Conservation (phyloP, 2,888 invertebrate species). For the Reticulitermes lucifugus region DNA sequence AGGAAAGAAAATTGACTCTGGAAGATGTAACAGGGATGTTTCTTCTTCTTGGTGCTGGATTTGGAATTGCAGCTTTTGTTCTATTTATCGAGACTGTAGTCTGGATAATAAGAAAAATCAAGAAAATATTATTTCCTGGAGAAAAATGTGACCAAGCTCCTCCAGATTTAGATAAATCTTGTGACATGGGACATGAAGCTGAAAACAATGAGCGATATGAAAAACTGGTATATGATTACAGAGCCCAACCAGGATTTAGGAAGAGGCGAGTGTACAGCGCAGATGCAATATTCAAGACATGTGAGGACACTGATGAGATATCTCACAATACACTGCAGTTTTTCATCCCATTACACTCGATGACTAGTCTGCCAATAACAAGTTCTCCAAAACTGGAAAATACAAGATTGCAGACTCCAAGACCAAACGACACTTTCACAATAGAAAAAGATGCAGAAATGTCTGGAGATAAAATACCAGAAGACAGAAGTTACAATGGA, state of each 20-base stretch:
- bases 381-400: background rate
- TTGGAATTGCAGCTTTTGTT: slow-evolving; percentile 72
- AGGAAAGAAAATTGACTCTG: slow-evolving; percentile 80
- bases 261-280: background rate
- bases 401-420: background rate
- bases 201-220: background rate
- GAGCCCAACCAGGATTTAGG: background rate
- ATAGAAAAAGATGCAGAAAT: background rate
- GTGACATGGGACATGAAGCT: background rate
- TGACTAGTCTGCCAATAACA: background rate
- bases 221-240: background rate
- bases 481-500: background rate
- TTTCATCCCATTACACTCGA: background rate
- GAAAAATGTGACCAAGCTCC: background rate
- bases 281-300: background rate
- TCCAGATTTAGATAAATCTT: background rate
- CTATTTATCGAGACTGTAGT: slow-evolving; percentile 61
- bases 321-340: background rate
- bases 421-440: background rate
- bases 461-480: too few relatives aligned
- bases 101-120: slow-evolving; percentile 25
- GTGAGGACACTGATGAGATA: background rate
- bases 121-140: background rate
- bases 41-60: slow-evolving; percentile 77
- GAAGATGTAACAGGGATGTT: slow-evolving; percentile 89